Percentiles rank a stretch among this genome's conserved stretches.
Conservation (phyloP, 2,113 vertebrate genomes). For the Leucopternis melanops region DNA sequence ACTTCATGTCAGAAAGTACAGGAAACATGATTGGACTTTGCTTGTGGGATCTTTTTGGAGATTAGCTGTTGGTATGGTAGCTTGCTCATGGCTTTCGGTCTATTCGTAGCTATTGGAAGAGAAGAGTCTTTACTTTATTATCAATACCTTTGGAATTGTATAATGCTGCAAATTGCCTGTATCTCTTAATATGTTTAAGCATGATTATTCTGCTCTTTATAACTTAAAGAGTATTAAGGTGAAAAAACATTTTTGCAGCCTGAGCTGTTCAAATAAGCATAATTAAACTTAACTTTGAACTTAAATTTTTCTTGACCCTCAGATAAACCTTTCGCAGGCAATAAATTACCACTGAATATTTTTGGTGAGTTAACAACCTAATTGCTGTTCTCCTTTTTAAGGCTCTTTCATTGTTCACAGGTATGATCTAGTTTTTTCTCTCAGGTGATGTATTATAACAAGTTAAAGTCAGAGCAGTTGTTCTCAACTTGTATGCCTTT, state of each 20-base stretch:
- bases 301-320: neutral
- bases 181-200: neutral
- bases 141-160: neutral
- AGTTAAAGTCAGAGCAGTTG: neutral
- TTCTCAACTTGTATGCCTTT: neutral
- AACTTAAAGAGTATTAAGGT: neutral
- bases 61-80: neutral
- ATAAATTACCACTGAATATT: neutral
- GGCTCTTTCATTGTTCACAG: neutral
- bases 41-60: neutral
- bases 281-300: neutral
- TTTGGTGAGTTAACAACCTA: neutral
- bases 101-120: neutral
- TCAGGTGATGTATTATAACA: neutral
- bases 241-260: neutral
- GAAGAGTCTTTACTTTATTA: neutral
- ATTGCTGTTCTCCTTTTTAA: neutral
- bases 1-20: too few relatives aligned
- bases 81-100: neutral
- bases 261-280: neutral
- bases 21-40: neutral
- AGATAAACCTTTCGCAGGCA: neutral
- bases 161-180: fast-evolving
- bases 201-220: neutral
- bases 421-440: neutral